Conservation (phyloP, 2,797 vertebrate genomes). For the Loriculus beryllinus region DNA sequence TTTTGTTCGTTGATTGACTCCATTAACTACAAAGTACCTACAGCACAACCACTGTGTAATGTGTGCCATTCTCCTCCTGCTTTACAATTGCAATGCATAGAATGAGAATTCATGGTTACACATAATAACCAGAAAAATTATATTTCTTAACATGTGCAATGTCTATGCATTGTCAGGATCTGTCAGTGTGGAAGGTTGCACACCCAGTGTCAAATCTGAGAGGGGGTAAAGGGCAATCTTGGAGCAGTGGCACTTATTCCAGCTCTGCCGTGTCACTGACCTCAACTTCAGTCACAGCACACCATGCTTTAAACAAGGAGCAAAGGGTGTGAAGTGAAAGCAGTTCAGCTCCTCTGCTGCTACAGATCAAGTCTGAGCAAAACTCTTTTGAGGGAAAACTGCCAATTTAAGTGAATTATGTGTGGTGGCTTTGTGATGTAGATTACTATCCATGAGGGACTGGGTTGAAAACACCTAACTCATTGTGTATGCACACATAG, state of each 20-base stretch:
- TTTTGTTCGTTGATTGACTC: neutral
- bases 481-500: neutral
- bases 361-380: neutral
- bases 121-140: neutral
- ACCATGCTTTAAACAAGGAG: neutral
- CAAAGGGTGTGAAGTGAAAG: neutral
- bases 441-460: neutral
- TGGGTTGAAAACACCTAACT: neutral
- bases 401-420: conserved; percentile 1
- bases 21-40: neutral
- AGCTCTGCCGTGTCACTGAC: neutral
- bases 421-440: neutral
- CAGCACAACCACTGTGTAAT: neutral
- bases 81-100: neutral
- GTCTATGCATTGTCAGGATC: neutral
- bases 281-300: neutral
- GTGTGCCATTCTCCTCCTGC: neutral
- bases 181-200: neutral
- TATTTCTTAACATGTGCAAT: neutral
- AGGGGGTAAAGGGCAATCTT: neutral
- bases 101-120: neutral
- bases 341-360: neutral
- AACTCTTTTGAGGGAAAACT: neutral
- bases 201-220: neutral
- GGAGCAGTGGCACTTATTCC: neutral